Conservation (phyloP, 2,113 vertebrate species). For the Gobio gobio region DNA sequence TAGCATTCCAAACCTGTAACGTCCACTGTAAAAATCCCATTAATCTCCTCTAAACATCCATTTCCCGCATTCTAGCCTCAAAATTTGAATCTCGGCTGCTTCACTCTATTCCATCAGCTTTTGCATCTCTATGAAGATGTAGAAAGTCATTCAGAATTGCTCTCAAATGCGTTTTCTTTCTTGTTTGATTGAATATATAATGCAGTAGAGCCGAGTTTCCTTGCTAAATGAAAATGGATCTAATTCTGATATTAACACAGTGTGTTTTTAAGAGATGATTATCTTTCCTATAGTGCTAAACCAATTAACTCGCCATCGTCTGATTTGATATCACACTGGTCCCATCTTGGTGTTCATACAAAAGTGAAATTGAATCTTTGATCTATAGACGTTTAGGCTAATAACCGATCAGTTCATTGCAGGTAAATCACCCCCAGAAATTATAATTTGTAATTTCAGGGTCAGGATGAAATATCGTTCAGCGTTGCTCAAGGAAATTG, state of each 20-base stretch:
- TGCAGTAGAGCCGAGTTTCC: not conserved
- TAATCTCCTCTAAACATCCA: constrained; percentile 26
- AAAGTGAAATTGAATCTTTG: constrained; percentile 35
- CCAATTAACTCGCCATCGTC: constrained; percentile 29
- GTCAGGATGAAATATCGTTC: constrained; percentile 16
- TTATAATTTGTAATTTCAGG: constrained; percentile 55
- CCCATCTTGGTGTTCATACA: constrained; percentile 23
- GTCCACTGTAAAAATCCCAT: constrained; percentile 35
- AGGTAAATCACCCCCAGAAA: constrained; percentile 44
- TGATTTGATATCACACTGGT: constrained; percentile 13
- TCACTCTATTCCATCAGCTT: not conserved
- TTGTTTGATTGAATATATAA: constrained; percentile 4
- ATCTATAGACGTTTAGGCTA: constrained; percentile 46
- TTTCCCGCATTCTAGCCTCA: constrained; percentile 17
- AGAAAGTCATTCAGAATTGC: not conserved
- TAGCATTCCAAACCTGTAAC: constrained; percentile 42
- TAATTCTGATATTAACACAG: constrained; percentile 11
- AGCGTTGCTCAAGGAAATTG: constrained; percentile 1
- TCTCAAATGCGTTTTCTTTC: not conserved
- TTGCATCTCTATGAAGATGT: not conserved
- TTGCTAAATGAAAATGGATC: constrained; percentile 17
- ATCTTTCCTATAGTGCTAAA: constrained; percentile 2
- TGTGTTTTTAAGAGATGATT: constrained; percentile 15
- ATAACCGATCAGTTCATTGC: constrained; percentile 44
- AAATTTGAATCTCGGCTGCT: not conserved